A percentile compares a stretch with the other conserved stretches of the same genome.
Conservation (phyloP, 2,888 invertebrate genomes). For the Aricia artaxerxes region DNA sequence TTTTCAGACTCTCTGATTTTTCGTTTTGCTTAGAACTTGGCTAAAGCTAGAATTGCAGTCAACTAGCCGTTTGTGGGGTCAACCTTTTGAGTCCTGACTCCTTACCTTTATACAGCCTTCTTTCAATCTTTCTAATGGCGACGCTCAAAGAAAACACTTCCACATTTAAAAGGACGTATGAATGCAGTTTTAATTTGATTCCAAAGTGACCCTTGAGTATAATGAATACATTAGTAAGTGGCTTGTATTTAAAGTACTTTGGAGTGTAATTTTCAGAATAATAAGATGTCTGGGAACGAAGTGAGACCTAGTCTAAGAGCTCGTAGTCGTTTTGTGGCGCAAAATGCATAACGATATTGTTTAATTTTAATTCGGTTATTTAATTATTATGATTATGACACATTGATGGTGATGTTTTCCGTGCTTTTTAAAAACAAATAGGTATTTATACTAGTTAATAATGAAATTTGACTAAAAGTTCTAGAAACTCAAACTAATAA, state of each 20-base stretch:
- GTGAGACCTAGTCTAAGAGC: not conserved
- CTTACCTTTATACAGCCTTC: slow-evolving; percentile 22
- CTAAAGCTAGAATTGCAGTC: slow-evolving; percentile 3
- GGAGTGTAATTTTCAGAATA: not conserved
- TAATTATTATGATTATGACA: too few species aligned
- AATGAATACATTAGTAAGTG: slow-evolving; percentile 45
- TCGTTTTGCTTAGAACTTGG: not conserved
- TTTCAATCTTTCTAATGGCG: slow-evolving; percentile 19
- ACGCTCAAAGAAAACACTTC: slow-evolving; percentile 7
- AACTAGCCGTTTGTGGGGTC: slow-evolving; percentile 19
- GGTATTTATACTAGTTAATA: too few species aligned
- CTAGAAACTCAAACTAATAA: not conserved
- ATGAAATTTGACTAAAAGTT: too few species aligned
- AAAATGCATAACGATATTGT: too few species aligned
- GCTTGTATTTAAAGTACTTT: slow-evolving; percentile 34
- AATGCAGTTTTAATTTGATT: slow-evolving; percentile 1
- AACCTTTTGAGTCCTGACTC: slow-evolving; percentile 8
- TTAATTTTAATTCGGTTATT: too few species aligned
- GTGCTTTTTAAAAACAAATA: too few species aligned
- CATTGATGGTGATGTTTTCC: too few species aligned
- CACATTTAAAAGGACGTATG: not conserved
- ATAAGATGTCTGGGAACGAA: not conserved
- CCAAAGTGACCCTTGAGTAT: slow-evolving; percentile 28
- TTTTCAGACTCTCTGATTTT: not conserved
- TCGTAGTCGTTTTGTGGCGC: too few species aligned